Evolutionary conservation across 1,140 invertebrate genomes (phyloP).

Genomic region (Drosophila virilis): DNA sequence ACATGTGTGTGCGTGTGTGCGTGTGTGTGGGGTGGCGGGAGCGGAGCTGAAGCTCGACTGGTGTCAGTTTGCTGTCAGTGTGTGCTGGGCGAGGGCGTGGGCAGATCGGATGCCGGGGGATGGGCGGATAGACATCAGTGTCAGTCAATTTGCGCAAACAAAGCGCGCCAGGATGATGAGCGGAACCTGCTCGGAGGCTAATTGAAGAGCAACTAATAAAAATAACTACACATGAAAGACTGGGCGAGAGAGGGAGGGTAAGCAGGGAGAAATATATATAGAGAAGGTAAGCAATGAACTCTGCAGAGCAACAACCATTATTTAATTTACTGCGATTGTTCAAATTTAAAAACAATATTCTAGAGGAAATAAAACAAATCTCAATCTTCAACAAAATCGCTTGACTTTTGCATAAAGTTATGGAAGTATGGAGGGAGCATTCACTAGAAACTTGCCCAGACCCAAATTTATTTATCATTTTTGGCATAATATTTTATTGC

Average conservation of each 20-base stretch:
- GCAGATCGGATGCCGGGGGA: not conserved
- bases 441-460: too few species aligned
- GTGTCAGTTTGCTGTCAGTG: conserved; percentile 75
- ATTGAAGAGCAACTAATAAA: conserved; percentile 45
- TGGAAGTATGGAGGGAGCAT: too few species aligned
- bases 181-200: conserved; percentile 63
- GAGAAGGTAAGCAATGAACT: not conserved
- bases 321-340: too few species aligned
- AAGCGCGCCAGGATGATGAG: conserved; percentile 51
- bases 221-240: conserved; percentile 19
- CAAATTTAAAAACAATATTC: too few species aligned
- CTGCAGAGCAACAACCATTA: not conserved
- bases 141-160: conserved; percentile 75
- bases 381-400: not conserved
- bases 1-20: conserved; percentile 34
- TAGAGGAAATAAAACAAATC: too few species aligned
- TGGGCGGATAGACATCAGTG: conserved; percentile 49
- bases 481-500: too few species aligned
- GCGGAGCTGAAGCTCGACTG: conserved; percentile 53
- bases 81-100: not conserved
- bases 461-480: too few species aligned
- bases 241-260: not conserved
- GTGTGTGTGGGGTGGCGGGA: conserved; percentile 4
- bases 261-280: not conserved
- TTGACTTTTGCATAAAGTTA: too few species aligned